A percentile compares a stretch with the other conserved stretches of the same genome.
Evolutionary conservation across 2,888 invertebrate genomes (phyloP).

Genomic region (Drosophila melanosoma): DNA sequence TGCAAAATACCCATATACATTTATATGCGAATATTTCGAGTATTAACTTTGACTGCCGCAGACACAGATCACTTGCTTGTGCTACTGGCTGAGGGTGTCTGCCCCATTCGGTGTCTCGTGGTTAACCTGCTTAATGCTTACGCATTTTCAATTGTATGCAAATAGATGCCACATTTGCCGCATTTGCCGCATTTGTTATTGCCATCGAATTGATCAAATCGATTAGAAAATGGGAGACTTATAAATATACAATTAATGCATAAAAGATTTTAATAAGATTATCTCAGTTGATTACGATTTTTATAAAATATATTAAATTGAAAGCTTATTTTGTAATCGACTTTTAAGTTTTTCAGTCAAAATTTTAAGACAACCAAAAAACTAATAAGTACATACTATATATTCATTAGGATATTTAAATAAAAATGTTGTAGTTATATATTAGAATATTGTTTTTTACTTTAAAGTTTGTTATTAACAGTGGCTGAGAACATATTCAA

Average conservation of each 20-base stretch:
- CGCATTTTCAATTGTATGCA: neutral
- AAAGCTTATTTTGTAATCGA: neutral
- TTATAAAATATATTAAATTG: neutral
- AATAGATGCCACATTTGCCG: neutral
- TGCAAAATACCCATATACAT: conserved; percentile 6
- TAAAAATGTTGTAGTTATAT: too few species aligned
- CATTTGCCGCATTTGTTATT: neutral
- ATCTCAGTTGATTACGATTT: neutral
- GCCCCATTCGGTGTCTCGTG: neutral
- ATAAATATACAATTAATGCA: neutral
- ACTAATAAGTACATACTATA: too few species aligned
- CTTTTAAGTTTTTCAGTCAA: too few species aligned
- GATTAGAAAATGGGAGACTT: neutral
- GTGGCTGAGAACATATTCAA: too few species aligned
- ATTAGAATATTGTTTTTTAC: too few species aligned
- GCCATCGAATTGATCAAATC: neutral
- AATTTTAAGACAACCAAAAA: too few species aligned
- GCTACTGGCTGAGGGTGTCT: neutral
- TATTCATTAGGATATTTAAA: too few species aligned
- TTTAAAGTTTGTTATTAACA: too few species aligned
- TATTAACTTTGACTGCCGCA: neutral
- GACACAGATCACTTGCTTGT: neutral
- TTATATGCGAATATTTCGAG: neutral
- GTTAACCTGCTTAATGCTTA: neutral
- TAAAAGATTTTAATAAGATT: neutral